Evolutionary conservation across 1,140 invertebrate genomes (phyloP).

Genomic region (Polypedilum pembai): DNA sequence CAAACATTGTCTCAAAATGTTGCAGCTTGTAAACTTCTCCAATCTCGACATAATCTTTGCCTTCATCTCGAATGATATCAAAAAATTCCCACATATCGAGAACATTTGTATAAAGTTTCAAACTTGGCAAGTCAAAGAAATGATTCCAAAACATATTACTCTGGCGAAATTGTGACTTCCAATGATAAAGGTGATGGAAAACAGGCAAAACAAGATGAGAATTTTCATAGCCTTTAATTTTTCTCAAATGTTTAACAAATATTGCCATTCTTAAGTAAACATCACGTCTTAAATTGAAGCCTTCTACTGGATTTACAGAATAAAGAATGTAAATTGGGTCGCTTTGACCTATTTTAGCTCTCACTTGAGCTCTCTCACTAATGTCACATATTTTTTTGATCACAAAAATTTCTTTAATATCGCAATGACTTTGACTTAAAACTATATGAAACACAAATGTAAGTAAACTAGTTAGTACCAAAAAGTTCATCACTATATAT

Average conservation of each 20-base stretch:
- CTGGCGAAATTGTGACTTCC: conserved; percentile 57
- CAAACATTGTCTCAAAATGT: conserved; percentile 79
- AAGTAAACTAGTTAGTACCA: background rate
- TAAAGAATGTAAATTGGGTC: conserved; percentile 54
- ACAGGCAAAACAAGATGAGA: conserved; percentile 75
- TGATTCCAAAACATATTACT: conserved; percentile 55
- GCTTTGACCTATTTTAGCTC: background rate
- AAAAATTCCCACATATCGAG: conserved; percentile 82
- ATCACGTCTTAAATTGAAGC: conserved; percentile 93
- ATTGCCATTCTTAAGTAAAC: conserved; percentile 89
- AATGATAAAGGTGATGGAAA: conserved; percentile 85
- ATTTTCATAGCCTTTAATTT: conserved; percentile 44
- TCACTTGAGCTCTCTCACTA: background rate
- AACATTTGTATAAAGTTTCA: conserved; percentile 74
- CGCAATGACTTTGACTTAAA: conserved; percentile 26
- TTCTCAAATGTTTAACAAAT: conserved; percentile 59
- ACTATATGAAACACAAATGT: background rate
- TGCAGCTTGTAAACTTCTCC: conserved; percentile 76
- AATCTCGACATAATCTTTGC: conserved; percentile 42
- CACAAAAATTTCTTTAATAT: conserved; percentile 26
- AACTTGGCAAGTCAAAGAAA: conserved; percentile 81
- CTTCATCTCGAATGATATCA: conserved; percentile 36
- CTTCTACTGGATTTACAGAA: conserved; percentile 89
- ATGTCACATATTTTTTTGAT: background rate
- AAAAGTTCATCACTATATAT: background rate